phyloP scores from a whole-genome alignment of 1,140 invertebrate genomes.

The Orius laevigatus region DNA sequence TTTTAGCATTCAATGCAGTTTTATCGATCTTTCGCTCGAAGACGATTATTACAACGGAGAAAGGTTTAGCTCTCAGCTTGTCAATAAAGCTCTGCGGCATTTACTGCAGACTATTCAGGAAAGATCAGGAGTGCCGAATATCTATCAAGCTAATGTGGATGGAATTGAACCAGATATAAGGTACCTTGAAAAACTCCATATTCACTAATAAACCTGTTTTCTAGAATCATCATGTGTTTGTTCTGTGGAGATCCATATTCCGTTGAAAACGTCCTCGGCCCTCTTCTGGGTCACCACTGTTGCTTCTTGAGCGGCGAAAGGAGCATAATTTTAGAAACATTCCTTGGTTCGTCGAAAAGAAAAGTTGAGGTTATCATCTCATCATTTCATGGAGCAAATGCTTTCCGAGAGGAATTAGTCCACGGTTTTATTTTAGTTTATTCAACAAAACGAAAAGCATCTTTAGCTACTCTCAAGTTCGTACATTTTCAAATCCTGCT shows the following conservation, averaged over 20 bases:
- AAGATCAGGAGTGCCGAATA: constrained; percentile 47
- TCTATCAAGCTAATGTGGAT: constrained; percentile 58
- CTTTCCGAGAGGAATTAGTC: constrained; percentile 79
- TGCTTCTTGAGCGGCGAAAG: constrained; percentile 74
- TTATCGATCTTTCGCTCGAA: constrained; percentile 61
- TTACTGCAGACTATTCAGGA: constrained; percentile 59
- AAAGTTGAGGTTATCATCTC: constrained; percentile 86
- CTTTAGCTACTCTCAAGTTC: constrained; percentile 80
- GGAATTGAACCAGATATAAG: constrained; percentile 72
- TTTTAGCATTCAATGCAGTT: constrained; percentile 66
- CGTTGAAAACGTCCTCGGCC: constrained; percentile 72
- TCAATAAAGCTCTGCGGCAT: constrained; percentile 56
- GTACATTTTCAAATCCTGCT: constrained; percentile 21
- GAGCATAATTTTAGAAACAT: constrained; percentile 79
- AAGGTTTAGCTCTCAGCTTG: constrained; percentile 38
- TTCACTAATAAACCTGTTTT: constrained; percentile 19
- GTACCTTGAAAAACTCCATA: too few species aligned
- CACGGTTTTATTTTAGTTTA: constrained; percentile 95
- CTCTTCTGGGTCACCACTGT: constrained; percentile 71
- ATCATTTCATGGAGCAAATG: constrained; percentile 87
- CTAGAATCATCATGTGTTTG: constrained; percentile 86
- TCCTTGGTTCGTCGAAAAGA: constrained; percentile 72
- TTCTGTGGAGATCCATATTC: constrained; percentile 92
- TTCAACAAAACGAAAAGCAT: constrained; percentile 87
- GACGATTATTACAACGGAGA: constrained; percentile 36